Percentiles rank a stretch among this genome's conserved stretches.
Evolutionary conservation across 2,888 invertebrate genomes (phyloP).

Genomic region (Hemicrepidius hirtus): DNA sequence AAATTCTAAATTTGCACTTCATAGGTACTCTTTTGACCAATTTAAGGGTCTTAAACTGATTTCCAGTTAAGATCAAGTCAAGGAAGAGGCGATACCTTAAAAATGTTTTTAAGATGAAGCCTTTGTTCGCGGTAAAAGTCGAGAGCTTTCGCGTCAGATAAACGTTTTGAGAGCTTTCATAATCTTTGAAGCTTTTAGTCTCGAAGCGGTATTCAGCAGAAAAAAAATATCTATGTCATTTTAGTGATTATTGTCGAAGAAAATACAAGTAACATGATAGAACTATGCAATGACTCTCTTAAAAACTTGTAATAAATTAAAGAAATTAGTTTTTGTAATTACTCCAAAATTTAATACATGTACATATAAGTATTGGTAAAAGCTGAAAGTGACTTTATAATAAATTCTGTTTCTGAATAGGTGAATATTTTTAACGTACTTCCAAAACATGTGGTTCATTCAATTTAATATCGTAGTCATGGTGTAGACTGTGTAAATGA

Average conservation of each 20-base stretch:
- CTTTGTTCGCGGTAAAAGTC: conserved; percentile 35
- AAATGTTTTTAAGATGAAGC: conserved; percentile 27
- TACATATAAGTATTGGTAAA: too few relatives aligned
- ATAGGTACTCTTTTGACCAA: not conserved
- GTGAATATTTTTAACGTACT: too few relatives aligned
- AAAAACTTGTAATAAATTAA: too few relatives aligned
- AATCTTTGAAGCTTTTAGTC: conserved; percentile 35
- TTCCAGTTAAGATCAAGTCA: conserved; percentile 24
- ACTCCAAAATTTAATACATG: too few relatives aligned
- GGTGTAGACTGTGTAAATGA: too few relatives aligned
- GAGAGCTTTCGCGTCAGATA: conserved; percentile 35
- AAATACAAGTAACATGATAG: not conserved
- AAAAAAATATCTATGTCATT: conserved; percentile 1
- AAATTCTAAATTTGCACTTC: conserved; percentile 31
- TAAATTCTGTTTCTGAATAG: too few relatives aligned
- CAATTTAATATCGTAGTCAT: too few relatives aligned
- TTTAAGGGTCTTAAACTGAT: not conserved
- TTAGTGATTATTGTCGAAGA: conserved; percentile 10
- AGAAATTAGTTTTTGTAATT: too few relatives aligned
- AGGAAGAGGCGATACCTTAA: conserved; percentile 25
- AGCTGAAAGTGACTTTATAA: too few relatives aligned
- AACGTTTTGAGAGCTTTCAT: conserved; percentile 42
- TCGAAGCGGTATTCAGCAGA: conserved; percentile 14
- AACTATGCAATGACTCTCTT: not conserved
- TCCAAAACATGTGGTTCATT: too few relatives aligned